phyloP scores from a whole-genome alignment of 1,140 invertebrate genomes.

The Pachyrhynchus sulphureomaculatus region DNA sequence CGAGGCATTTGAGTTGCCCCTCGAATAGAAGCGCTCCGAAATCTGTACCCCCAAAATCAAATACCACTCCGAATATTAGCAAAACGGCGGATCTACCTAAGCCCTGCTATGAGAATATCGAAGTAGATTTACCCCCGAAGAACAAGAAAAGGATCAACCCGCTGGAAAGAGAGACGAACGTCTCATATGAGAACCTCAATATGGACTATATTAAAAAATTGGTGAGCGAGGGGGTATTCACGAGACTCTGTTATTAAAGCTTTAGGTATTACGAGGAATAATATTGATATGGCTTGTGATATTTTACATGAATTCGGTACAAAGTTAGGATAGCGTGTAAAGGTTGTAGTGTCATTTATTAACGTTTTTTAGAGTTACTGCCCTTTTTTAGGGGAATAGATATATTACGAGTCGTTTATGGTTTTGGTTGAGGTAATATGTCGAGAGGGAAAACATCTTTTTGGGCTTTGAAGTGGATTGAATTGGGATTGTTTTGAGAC shows the following conservation, averaged over 20 bases:
- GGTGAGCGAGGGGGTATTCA: conserved; percentile 84
- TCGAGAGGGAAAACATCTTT: too few relatives aligned
- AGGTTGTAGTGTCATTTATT: background rate
- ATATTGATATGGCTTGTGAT: conserved; percentile 92
- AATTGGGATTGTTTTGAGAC: too few relatives aligned
- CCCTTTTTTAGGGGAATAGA: too few relatives aligned
- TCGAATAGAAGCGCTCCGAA: conserved; percentile 39
- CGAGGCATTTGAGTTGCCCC: conserved; percentile 46
- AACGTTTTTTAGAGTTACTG: conserved; percentile 1
- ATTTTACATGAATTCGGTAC: conserved; percentile 90
- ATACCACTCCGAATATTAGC: conserved; percentile 47
- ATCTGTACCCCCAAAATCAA: conserved; percentile 46
- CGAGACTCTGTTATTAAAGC: conserved; percentile 88
- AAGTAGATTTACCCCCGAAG: conserved; percentile 39
- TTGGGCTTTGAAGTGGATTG: too few relatives aligned
- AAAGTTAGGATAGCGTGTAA: conserved; percentile 54
- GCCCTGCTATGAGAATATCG: conserved; percentile 40
- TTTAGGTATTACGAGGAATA: conserved; percentile 86
- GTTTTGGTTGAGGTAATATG: too few relatives aligned
- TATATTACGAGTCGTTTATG: too few relatives aligned
- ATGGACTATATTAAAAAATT: conserved; percentile 86
- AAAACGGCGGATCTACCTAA: conserved; percentile 20
- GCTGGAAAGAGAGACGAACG: conserved; percentile 47
- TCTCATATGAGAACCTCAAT: conserved; percentile 85
- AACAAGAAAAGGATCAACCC: conserved; percentile 42